These are phyloP conservation scores for Neogale vison DNA, from an alignment of 2,113 vertebrate genomes.

Conservation along the genomic window DNA sequence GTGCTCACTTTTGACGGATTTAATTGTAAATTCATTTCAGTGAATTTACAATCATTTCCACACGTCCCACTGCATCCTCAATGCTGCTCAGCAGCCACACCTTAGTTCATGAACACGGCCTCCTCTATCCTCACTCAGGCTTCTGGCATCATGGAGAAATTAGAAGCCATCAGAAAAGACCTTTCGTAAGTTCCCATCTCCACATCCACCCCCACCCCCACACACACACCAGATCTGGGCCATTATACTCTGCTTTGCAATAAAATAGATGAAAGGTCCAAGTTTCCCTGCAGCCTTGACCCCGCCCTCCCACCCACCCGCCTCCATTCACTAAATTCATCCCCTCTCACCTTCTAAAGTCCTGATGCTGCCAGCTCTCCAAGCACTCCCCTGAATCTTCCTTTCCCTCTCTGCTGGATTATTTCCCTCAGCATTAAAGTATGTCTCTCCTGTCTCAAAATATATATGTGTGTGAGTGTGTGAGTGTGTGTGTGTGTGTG, in stretches of 20 bases:
- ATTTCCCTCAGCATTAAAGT: not conserved
- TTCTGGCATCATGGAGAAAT: not conserved
- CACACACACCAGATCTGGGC: not conserved
- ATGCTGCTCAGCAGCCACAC: not conserved
- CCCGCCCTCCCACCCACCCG: not conserved
- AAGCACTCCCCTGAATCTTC: not conserved
- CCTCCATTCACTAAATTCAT: not conserved
- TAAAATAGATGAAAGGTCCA: not conserved
- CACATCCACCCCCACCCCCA: not conserved
- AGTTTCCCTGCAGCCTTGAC: not conserved
- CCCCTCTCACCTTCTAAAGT: not conserved
- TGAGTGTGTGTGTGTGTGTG: no score
- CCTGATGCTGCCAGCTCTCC: not conserved
- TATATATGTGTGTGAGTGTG: no score
- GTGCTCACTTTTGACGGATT: not conserved
- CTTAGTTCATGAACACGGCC: not conserved
- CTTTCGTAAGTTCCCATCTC: not conserved
- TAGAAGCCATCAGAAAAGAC: not conserved
- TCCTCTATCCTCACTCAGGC: not conserved
- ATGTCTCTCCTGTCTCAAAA: not conserved
- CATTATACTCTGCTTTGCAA: not conserved
- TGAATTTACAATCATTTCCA: not conserved
- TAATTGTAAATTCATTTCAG: not conserved
- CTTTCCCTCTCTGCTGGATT: not conserved
- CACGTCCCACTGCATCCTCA: not conserved